Base-by-base conservation (phyloP, 1,140 invertebrate species). In the Dysdera silvatica region DNA sequence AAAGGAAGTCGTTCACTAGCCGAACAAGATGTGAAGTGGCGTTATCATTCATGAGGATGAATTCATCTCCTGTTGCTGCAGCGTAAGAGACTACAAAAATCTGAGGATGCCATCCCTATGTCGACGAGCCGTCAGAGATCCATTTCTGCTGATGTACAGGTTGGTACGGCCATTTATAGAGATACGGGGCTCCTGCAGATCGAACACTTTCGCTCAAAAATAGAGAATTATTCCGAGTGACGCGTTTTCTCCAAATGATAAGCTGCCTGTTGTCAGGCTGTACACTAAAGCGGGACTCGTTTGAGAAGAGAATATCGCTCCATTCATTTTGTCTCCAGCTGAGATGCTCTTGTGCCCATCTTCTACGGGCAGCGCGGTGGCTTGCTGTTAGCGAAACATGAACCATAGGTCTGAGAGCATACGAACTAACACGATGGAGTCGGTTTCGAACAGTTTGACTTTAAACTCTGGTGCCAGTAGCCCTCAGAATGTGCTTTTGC, bases 261-360 rank as follows among this genome's bases (percentile, higher is more conserved):
- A 26, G 3, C 32, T 2, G 31, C n/a, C 24, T 7, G 14, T 6
- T 26, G 33, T 55, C 35, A 40, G 20, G 41, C 35, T 55, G 26
- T 26, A 41, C 16, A 55, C 20, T 40, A 26, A 40, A 37, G 37
- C 53, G 32, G 20, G 53, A 55, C 33, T 55, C 53, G 20, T 55
- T 32, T 32, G 49, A 20, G 20, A 52, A 33, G 4, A 52, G 7
- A 24, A 55, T 29, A 31, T 40, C 23, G n/a, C 29, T 53, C 51
- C 29, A 53, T 33, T 33, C n/a, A 33, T 53, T 6, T 53, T 53
- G 29, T 4, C 8, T 0, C 53, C 24, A 40, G 28, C 16, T 12
- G 26, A 24, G 14, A 40, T 55, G 32, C 31, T 55, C 7, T 31
- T 12, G 23, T 40, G 18, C 33, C 20, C n/a, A 55, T 8, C 26